A percentile compares a stretch with the other conserved stretches of the same genome.
These are phyloP conservation scores for Drosophila serrata DNA, from an alignment of 1,140 invertebrate genomes.

Conservation along the genomic window DNA sequence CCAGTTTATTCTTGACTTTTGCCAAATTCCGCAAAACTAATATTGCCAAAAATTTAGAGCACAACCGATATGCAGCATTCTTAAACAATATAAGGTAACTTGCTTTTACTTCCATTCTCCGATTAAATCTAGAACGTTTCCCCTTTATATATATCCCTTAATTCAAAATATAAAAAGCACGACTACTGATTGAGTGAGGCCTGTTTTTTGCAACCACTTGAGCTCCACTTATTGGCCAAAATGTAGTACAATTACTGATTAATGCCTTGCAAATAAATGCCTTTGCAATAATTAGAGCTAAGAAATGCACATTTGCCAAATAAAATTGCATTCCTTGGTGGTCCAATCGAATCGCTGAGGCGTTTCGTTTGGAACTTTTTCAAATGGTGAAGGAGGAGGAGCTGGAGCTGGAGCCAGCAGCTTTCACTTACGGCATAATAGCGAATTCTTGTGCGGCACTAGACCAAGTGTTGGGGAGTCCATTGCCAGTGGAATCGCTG, in stretches of 20 bases:
- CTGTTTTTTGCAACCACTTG: background rate
- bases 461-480: conserved; percentile 3
- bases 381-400: background rate
- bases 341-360: background rate
- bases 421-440: conserved; percentile 18
- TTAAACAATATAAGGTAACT: background rate
- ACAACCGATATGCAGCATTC: background rate
- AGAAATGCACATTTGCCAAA: conserved; percentile 12
- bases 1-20: conserved; percentile 1
- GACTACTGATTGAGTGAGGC: too few relatives aligned
- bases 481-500: conserved; percentile 40
- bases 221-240: background rate
- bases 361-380: background rate
- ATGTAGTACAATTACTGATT: background rate
- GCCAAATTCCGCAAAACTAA: conserved; percentile 11
- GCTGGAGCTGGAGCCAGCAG: background rate
- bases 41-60: conserved; percentile 2
- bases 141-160: too few relatives aligned
- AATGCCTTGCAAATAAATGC: background rate
- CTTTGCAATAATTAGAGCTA: conserved; percentile 4
- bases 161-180: too few relatives aligned
- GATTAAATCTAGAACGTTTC: too few relatives aligned
- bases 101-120: background rate
- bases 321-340: conserved; percentile 8
- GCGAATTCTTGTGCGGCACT: conserved; percentile 26